Evolutionary conservation across 2,797 vertebrate genomes (phyloP).

Genomic region (Scleropages formosus): DNA sequence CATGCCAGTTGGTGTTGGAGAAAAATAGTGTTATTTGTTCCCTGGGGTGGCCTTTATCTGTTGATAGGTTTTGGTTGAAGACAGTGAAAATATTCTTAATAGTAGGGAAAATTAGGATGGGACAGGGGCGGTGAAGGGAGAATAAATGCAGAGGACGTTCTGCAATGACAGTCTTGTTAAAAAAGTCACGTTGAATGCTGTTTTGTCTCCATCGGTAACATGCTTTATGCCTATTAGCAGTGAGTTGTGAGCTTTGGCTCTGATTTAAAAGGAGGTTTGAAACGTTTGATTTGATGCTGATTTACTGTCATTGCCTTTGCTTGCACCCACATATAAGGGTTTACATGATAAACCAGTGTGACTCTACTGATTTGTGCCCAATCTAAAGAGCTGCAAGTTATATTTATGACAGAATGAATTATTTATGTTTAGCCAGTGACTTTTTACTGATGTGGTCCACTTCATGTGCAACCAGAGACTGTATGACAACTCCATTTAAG

Average conservation of each 20-base stretch:
- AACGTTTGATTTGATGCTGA: conserved; percentile 2
- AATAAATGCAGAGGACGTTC: too few species aligned
- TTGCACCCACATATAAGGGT: neutral
- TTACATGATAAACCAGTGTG: neutral
- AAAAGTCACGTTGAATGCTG: neutral
- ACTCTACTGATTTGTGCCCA: neutral
- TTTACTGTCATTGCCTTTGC: neutral
- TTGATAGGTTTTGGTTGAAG: too few species aligned
- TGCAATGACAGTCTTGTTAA: too few species aligned
- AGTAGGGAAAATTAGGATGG: neutral
- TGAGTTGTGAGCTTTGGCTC: neutral
- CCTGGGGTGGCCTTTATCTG: neutral
- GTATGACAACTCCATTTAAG: neutral
- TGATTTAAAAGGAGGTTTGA: neutral
- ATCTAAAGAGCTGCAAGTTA: neutral
- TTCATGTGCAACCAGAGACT: conserved; percentile 7
- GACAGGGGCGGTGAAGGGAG: too few species aligned
- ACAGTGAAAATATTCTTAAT: neutral
- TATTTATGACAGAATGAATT: conserved; percentile 8
- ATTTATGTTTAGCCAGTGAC: neutral
- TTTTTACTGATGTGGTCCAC: neutral
- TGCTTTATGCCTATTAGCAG: neutral
- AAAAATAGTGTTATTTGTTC: too few species aligned
- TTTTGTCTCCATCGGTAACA: neutral
- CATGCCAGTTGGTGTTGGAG: too few species aligned